Percentiles rank a stretch among this genome's conserved stretches.
These are phyloP conservation scores for Steatornis caripensis DNA, from an alignment of 2,113 vertebrate genomes.

Conservation along the genomic window DNA sequence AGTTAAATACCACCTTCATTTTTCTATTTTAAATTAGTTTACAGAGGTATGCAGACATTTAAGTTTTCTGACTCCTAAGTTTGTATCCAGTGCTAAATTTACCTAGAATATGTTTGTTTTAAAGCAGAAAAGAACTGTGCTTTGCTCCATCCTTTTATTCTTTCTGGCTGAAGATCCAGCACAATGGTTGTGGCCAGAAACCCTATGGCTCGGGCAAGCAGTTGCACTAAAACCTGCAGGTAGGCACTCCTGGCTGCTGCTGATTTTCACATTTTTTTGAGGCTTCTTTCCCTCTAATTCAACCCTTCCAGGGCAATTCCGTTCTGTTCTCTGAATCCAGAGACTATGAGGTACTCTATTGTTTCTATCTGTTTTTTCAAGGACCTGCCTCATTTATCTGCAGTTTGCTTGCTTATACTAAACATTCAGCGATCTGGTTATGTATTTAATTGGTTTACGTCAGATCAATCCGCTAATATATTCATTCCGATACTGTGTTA, in stretches of 20 bases:
- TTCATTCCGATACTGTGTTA: neutral
- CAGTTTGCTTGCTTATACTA: neutral
- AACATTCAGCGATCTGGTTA: neutral
- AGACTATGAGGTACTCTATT: accelerated
- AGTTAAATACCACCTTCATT: neutral
- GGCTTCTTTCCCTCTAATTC: neutral
- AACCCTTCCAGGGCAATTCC: neutral
- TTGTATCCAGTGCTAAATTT: neutral
- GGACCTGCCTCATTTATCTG: neutral
- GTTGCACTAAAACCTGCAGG: neutral
- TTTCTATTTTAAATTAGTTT: neutral
- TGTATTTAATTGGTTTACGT: neutral
- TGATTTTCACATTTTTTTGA: neutral
- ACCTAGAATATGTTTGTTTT: neutral
- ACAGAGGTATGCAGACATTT: neutral
- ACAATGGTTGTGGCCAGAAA: neutral
- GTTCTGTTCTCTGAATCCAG: neutral
- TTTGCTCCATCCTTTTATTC: neutral
- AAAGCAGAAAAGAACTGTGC: neutral
- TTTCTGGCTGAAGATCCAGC: neutral
- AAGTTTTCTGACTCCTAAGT: neutral
- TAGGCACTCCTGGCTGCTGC: neutral
- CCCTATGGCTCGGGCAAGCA: neutral
- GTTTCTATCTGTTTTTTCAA: neutral
- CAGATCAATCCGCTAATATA: neutral